Percentiles rank a stretch among this genome's conserved stretches.
These are phyloP conservation scores for Recurvirostra avosetta DNA, from an alignment of 2,113 vertebrate genomes.

Conservation along the genomic window DNA sequence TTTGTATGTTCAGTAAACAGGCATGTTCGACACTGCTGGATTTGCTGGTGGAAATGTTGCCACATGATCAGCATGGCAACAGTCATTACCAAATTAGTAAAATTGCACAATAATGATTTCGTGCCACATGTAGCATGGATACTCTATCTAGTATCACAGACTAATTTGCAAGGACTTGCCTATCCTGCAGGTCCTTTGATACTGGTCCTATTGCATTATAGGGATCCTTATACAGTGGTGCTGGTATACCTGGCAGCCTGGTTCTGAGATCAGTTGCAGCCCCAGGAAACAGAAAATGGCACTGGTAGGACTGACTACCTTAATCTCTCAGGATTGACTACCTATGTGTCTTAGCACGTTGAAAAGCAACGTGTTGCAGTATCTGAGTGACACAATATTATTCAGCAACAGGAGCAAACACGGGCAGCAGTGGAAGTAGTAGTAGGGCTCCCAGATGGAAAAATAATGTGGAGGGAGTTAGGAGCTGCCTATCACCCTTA, in stretches of 20 bases:
- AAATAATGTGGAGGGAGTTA: neutral
- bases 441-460: neutral
- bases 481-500: neutral
- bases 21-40: neutral
- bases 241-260: neutral
- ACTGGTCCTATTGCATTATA: neutral
- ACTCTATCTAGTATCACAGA: neutral
- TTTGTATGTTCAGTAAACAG: neutral
- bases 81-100: neutral
- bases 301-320: neutral
- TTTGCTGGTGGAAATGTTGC: neutral
- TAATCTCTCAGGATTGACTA: neutral
- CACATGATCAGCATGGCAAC: neutral
- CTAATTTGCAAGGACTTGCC: neutral
- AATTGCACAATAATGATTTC: neutral
- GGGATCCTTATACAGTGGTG: neutral
- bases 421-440: neutral
- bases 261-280: neutral
- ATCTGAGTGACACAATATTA: neutral
- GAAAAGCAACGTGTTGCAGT: neutral
- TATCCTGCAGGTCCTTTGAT: neutral
- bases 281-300: neutral
- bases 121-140: neutral
- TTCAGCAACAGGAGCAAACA: neutral
- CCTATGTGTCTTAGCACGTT: neutral